Evolutionary conservation across 2,113 vertebrate genomes (phyloP).

Genomic region (Heterotis niloticus): DNA sequence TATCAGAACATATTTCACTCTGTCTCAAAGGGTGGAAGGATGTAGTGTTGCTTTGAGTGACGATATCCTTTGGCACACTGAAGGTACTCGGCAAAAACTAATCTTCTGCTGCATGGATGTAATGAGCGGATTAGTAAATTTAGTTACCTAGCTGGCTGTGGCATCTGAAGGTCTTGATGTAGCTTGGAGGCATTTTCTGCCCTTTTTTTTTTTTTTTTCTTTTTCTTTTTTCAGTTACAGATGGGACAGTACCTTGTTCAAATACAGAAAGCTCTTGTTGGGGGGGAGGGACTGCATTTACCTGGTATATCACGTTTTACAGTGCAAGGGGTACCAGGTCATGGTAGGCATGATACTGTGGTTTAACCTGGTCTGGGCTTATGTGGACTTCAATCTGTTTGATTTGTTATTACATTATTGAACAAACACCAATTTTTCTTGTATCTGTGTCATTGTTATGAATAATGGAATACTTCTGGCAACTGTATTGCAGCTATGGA

Average conservation of each 20-base stretch:
- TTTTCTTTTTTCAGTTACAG: neutral
- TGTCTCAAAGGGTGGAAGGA: neutral
- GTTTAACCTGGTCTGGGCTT: no score
- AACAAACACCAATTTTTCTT: no score
- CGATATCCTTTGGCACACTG: neutral
- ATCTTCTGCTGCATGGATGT: slow-evolving; percentile 32
- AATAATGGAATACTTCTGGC: no score
- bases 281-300: no score
- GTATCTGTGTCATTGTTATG: no score
- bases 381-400: no score
- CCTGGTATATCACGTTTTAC: no score
- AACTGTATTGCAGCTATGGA: no score
- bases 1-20: no score
- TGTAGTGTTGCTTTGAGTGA: neutral
- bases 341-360: neutral
- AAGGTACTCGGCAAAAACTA: neutral
- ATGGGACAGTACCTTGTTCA: neutral
- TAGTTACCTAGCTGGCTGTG: slow-evolving; percentile 31
- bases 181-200: neutral
- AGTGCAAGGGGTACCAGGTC: neutral
- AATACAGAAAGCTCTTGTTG: no score
- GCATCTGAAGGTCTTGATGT: slow-evolving; percentile 18
- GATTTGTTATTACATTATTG: no score
- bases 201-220: no score
- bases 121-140: slow-evolving; percentile 36